phyloP scores from a whole-genome alignment of 2,888 invertebrate species.

The Stenodera caucasica region DNA sequence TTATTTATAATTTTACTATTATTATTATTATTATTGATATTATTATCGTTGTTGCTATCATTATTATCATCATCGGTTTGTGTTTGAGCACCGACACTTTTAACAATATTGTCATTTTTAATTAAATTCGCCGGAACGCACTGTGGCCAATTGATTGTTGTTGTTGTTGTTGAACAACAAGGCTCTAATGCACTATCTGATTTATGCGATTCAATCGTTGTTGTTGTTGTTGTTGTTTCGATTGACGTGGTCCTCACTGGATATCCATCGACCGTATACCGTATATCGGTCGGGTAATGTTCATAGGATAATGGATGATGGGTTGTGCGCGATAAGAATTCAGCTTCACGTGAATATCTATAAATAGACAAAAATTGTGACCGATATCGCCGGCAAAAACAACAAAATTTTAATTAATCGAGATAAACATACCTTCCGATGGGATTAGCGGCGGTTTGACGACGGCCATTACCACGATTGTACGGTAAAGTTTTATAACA shows the following conservation, averaged over 20 bases:
- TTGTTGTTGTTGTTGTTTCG: too few relatives aligned
- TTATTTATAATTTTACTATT: conserved; percentile 33
- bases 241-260: conserved; percentile 54
- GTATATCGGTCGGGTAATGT: conserved; percentile 62
- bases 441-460: conserved; percentile 60
- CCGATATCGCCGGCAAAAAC: too few relatives aligned
- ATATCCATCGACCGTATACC: conserved; percentile 81
- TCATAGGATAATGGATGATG: conserved; percentile 57
- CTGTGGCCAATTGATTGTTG: conserved; percentile 57
- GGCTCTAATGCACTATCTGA: conserved; percentile 32
- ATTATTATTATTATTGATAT: conserved; percentile 30
- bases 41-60: conserved; percentile 9
- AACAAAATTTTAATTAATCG: too few relatives aligned
- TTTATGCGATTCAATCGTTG: conserved; percentile 45
- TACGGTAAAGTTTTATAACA: conserved; percentile 80
- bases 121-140: conserved; percentile 55
- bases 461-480: conserved; percentile 62
- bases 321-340: conserved; percentile 61
- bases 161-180: conserved; percentile 44
- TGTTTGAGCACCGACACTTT: conserved; percentile 66
- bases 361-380: too few relatives aligned
- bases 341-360: conserved; percentile 67
- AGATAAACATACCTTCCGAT: conserved; percentile 43
- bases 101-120: conserved; percentile 55
- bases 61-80: conserved; percentile 53